phyloP scores from a whole-genome alignment of 2,113 vertebrate species.

The Chionodraco myersi region DNA sequence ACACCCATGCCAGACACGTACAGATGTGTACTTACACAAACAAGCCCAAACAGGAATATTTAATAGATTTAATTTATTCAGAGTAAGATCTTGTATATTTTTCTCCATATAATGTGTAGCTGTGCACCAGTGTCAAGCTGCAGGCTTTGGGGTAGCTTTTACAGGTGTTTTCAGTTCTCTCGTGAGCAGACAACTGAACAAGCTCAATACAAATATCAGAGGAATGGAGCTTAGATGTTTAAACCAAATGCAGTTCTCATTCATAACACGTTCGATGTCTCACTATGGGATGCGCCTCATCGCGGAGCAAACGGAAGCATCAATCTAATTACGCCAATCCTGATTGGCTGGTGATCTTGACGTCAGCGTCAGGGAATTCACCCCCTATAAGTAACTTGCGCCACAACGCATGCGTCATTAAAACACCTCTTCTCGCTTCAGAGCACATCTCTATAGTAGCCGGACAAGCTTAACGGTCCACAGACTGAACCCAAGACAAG shows the following conservation, averaged over 20 bases:
- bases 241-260: constrained; percentile 31
- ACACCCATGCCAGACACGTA: constrained; percentile 24
- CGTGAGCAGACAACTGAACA: constrained; percentile 52
- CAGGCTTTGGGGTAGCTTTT: constrained; percentile 49
- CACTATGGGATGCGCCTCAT: too few relatives aligned
- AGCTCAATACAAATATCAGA: constrained; percentile 60
- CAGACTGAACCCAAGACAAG: too few relatives aligned
- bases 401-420: too few relatives aligned
- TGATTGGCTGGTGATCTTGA: too few relatives aligned
- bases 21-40: constrained; percentile 24
- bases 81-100: constrained; percentile 42
- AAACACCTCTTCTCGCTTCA: too few relatives aligned
- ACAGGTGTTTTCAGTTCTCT: constrained; percentile 59
- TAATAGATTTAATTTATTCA: constrained; percentile 27
- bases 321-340: too few relatives aligned
- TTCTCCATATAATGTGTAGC: constrained; percentile 41
- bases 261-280: too few relatives aligned
- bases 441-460: too few relatives aligned
- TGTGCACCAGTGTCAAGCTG: constrained; percentile 43
- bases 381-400: too few relatives aligned
- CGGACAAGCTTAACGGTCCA: too few relatives aligned
- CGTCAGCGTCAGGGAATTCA: too few relatives aligned
- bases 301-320: too few relatives aligned
- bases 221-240: constrained; percentile 51
- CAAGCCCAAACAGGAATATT: constrained; percentile 29